Evolutionary conservation across 1,140 invertebrate genomes (phyloP), one percentile per base, ranked within the genome.

Genomic region (Onthophagus taurus): DNA sequence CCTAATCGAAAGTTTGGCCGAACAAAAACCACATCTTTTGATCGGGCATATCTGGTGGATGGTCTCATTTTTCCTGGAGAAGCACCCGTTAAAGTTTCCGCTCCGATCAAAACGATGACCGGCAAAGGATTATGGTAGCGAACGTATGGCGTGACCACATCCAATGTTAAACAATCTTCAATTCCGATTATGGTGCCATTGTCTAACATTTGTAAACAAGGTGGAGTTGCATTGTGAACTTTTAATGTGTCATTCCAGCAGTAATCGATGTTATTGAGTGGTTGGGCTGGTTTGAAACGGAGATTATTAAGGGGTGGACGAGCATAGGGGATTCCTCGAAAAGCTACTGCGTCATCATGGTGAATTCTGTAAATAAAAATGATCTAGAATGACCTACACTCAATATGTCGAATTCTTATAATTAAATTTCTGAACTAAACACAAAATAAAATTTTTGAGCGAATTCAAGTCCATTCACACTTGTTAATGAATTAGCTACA

Each of bases 271-370:
- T 71, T 67, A 21, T 77, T 66, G 1, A 85, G 61, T 3, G 76
- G 64, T 48, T 80, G 71, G 0, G 88, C 84, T 3, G 76, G 71
- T 26, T 76, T 75, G 75, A 85, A 92, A 45, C 88, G 72, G 16
- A 71, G 68, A 31, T 80, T 73, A 7, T 67, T 75, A 0, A 82
- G 48, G 0, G 89, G 88, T 8, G 86, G 80, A n/a, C 78, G 54
- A 2, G 89, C 88, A 61, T 88, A 93, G 0, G 88, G 89, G 35
- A 93, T 84, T 12, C 87, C 86, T 13, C 78, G 77, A 63, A 92
- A 92, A 2, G 82, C 81, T 51, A 80, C 83, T 2, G 77, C 82
- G 9, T 77, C 80, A 45, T 87, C 80, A 56, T 88, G 80, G 17
- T 81, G 64, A 7, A 81, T 59, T 12, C 78, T 81, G 63, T 14